Conservation (phyloP, 2,888 invertebrate species). For the Dexiosoma caninum region DNA sequence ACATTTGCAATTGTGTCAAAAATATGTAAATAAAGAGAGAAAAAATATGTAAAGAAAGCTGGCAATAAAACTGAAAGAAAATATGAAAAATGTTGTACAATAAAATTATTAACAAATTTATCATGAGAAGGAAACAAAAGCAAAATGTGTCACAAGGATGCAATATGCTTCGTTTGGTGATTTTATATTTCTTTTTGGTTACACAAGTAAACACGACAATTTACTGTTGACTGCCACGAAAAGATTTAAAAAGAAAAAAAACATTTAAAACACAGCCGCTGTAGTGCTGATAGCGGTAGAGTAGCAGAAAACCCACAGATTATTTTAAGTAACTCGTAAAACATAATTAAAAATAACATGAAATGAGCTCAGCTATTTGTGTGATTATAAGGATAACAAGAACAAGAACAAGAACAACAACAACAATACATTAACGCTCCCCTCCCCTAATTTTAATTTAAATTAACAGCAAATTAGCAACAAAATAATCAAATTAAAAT, state of each 20-base stretch:
- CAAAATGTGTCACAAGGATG: background rate
- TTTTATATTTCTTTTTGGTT: background rate
- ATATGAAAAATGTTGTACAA: background rate
- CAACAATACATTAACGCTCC: background rate
- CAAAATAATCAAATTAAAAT: background rate
- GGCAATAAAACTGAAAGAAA: background rate
- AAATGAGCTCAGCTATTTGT: background rate
- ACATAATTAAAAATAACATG: slow-evolving; percentile 18
- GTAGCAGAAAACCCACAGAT: background rate
- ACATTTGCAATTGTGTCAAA: background rate
- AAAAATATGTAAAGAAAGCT: background rate
- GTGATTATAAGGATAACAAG: background rate
- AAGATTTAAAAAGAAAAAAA: background rate
- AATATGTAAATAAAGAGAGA: background rate
- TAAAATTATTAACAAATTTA: background rate
- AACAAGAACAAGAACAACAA: background rate
- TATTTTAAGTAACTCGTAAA: background rate
- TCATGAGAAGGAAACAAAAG: background rate
- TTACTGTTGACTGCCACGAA: slow-evolving; percentile 18
- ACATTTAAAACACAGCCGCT: slow-evolving; percentile 1
- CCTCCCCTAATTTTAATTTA: background rate
- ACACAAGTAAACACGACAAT: background rate
- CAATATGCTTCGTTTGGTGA: background rate
- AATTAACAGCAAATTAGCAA: background rate
- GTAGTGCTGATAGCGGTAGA: slow-evolving; percentile 14